Evolutionary conservation across 2,888 invertebrate species (phyloP).

Genomic region (Scaptomyza caliginosa): DNA sequence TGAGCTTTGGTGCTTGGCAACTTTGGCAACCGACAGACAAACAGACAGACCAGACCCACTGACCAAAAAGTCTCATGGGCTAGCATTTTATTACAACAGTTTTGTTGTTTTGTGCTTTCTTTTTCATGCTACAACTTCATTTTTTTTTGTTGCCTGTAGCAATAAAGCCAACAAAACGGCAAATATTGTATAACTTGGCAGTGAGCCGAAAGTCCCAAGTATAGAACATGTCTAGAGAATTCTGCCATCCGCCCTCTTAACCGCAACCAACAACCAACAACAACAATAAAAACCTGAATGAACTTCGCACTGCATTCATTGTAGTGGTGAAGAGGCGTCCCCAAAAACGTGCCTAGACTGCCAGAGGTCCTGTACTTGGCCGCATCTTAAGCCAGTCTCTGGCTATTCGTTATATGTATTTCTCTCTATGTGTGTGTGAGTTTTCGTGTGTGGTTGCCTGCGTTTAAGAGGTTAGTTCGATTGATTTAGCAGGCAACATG

Average conservation of each 20-base stretch:
- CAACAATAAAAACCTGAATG: slow-evolving; percentile 29
- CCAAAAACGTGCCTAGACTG: slow-evolving; percentile 61
- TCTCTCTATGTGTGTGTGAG: background rate
- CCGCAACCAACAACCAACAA: background rate
- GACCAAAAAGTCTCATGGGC: slow-evolving; percentile 28
- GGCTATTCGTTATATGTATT: slow-evolving; percentile 15
- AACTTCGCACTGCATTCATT: slow-evolving; percentile 52
- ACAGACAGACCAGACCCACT: background rate
- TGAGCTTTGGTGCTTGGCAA: slow-evolving; percentile 20
- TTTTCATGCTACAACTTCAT: background rate
- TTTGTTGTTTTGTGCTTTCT: slow-evolving; percentile 25
- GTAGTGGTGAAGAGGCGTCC: slow-evolving; percentile 31
- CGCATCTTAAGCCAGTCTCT: slow-evolving; percentile 44
- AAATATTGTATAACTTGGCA: slow-evolving; percentile 46
- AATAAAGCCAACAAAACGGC: slow-evolving; percentile 61
- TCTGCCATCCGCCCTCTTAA: background rate
- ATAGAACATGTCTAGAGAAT: slow-evolving; percentile 47
- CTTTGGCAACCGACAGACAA: background rate
- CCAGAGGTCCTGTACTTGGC: slow-evolving; percentile 34
- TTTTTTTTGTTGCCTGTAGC: slow-evolving; percentile 21
- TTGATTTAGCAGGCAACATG: too few relatives aligned
- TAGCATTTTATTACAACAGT: slow-evolving; percentile 42
- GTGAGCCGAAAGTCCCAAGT: slow-evolving; percentile 23
- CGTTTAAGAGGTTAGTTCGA: slow-evolving; percentile 25
- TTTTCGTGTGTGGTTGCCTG: slow-evolving; percentile 12